Base-by-base conservation (phyloP, 2,113 vertebrate genomes). In the Corydoras maculifer region DNA sequence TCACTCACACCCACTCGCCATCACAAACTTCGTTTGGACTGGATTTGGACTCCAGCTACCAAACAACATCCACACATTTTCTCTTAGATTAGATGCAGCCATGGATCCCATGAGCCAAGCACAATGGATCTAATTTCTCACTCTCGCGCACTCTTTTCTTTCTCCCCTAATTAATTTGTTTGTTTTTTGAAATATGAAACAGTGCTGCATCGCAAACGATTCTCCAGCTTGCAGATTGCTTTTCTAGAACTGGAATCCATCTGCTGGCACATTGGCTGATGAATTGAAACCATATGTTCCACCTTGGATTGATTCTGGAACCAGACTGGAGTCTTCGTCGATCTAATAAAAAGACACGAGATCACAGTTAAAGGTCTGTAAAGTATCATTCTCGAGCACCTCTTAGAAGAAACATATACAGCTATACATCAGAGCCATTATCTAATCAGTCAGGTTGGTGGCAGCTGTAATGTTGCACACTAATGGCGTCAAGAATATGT, bases 1-100 rank as follows among this genome's bases (percentile, higher is more conserved):
- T 92, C 96, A 97, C 91, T 98, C 94, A 92, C 95, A 99, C 91
- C 95, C 96, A 99, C 94, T 98, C 96, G 93, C 94, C 95, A 94
- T 89, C 96, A 91, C 90, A 93, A 86, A 97, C 93, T 93, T 94
- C 95, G 96, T 94, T 94, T 93, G 95, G 96, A 92, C 93, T 81
- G 81, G 82, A 68, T 92, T 92, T 92, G 18, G 18, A 51, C 89
- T 90, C 90, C 90, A 86, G 93, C 86, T 90, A 92, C 94, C 94
- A 95, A 97, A 98, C 93, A 93, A 97, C 94, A 94, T 95, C 97
- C 93, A 93, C 94, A 94, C 95, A 89, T 93, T 88, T 95, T 93
- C 89, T 94, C 92, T 92, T 92, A 91, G 91, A 94, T 98, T 96
- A 94, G 95, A 98, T 98, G 96, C 97, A 98, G 95, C 94, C 95